Evolutionary conservation across 2,797 vertebrate species (phyloP).

Genomic region (Alcedo quadribrachys): DNA sequence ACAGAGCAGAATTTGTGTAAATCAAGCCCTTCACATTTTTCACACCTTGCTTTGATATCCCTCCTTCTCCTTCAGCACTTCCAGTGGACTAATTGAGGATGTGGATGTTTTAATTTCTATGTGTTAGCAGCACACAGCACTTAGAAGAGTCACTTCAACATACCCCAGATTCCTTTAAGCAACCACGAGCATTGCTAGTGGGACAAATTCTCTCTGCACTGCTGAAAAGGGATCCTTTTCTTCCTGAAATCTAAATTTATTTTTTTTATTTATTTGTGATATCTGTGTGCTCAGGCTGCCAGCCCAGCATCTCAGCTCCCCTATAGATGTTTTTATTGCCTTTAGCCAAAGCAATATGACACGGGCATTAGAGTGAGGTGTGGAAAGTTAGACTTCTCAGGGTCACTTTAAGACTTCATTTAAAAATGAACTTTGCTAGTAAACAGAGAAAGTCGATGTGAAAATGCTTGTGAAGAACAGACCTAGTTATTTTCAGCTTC

Average conservation of each 20-base stretch:
- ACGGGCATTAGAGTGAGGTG: neutral
- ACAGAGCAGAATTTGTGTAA: neutral
- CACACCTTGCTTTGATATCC: neutral
- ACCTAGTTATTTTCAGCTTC: neutral
- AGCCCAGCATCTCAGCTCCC: neutral
- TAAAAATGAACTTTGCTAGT: constrained; percentile 4
- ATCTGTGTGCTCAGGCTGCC: neutral
- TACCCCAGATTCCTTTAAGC: neutral
- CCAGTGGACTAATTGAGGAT: neutral
- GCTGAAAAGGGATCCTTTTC: neutral
- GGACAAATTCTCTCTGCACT: neutral
- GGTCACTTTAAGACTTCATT: neutral
- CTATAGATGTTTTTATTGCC: neutral
- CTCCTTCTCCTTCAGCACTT: neutral
- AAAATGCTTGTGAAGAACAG: neutral
- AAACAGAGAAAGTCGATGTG: neutral
- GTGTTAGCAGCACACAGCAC: rapidly evolving
- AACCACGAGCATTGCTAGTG: neutral
- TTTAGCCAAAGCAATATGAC: constrained; percentile 11
- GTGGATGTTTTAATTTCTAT: neutral
- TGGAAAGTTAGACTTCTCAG: neutral
- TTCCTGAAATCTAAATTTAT: neutral
- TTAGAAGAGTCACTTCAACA: neutral
- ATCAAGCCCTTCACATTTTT: neutral
- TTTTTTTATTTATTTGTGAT: neutral